Evolutionary conservation across 2,888 invertebrate species (phyloP).

Genomic region (Macrophya alboannulata): DNA sequence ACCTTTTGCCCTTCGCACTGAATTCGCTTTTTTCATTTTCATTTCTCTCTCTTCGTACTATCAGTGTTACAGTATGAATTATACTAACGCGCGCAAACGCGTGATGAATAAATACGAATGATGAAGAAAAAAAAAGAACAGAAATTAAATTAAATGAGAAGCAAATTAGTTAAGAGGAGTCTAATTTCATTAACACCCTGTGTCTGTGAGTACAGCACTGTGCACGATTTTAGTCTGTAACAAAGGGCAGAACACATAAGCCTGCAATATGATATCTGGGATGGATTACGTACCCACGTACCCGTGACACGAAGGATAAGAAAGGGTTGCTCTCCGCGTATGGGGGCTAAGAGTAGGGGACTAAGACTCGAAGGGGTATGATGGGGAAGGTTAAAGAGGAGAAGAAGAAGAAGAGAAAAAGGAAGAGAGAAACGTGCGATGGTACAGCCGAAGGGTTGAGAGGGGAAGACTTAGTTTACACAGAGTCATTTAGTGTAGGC

Average conservation of each 20-base stretch:
- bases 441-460: neutral
- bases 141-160: neutral
- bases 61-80: neutral
- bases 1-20: neutral
- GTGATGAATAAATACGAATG: neutral
- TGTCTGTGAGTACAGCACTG: neutral
- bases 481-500: conserved; percentile 56
- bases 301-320: conserved; percentile 21
- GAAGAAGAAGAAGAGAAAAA: neutral
- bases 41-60: neutral
- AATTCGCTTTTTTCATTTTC: neutral
- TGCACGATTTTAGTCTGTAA: neutral
- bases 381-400: neutral
- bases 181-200: neutral
- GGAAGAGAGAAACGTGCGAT: neutral
- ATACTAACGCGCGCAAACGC: neutral
- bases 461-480: conserved; percentile 54
- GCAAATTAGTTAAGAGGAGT: neutral
- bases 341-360: neutral
- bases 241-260: neutral
- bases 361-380: neutral
- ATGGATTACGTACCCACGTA: conserved; percentile 9
- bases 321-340: conserved; percentile 29
- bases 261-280: neutral
- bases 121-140: neutral